Evolutionary conservation across 1,140 invertebrate species (phyloP).

Genomic region (Ceratina calcarata): DNA sequence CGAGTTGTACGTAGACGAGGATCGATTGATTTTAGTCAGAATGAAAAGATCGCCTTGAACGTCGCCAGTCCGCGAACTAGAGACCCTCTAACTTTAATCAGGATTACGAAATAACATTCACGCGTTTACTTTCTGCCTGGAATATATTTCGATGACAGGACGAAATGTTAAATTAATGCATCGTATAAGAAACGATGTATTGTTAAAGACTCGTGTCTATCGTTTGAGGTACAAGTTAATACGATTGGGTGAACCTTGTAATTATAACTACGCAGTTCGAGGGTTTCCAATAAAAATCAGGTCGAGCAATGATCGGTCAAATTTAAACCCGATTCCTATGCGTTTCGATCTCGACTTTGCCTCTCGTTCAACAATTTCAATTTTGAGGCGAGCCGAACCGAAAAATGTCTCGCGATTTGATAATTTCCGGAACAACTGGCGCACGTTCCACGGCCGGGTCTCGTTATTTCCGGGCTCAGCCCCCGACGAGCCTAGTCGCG

Average conservation of each 20-base stretch:
- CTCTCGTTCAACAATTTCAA: background rate
- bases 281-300: too few species aligned
- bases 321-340: background rate
- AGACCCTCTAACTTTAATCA: too few species aligned
- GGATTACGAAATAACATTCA: too few species aligned
- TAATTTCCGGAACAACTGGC: constrained; percentile 20
- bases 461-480: constrained; percentile 6
- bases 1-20: background rate
- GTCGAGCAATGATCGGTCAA: too few species aligned
- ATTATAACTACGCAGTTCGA: too few species aligned
- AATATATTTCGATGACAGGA: too few species aligned
- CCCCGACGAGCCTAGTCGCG: constrained; percentile 3
- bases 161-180: too few species aligned
- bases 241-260: too few species aligned
- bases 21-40: constrained; percentile 8
- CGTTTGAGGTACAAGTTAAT: too few species aligned
- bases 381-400: background rate
- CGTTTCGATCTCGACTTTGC: background rate
- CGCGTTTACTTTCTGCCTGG: too few species aligned
- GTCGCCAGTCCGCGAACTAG: background rate
- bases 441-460: background rate
- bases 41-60: background rate
- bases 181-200: too few species aligned
- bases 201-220: too few species aligned
- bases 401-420: background rate